Percentiles rank a stretch among this genome's conserved stretches.
These are phyloP conservation scores for Diorhabda elongata DNA, from an alignment of 1,140 invertebrate species.

Conservation along the genomic window DNA sequence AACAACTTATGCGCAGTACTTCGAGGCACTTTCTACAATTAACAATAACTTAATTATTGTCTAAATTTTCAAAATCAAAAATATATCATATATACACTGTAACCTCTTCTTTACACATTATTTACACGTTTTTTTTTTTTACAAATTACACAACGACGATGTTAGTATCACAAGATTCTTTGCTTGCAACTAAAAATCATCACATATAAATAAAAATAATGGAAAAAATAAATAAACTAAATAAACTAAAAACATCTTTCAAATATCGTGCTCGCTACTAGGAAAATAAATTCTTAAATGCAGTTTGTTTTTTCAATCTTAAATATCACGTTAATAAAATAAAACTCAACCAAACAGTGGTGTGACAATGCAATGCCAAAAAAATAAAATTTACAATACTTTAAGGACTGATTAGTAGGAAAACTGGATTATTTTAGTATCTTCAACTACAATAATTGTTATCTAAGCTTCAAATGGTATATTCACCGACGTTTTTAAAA, in stretches of 20 bases:
- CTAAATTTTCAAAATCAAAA: background rate
- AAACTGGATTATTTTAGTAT: background rate
- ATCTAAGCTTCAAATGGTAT: too few species aligned
- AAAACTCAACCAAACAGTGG: conserved; percentile 46
- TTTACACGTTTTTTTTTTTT: background rate
- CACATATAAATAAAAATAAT: too few species aligned
- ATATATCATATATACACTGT: conserved; percentile 1
- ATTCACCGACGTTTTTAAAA: too few species aligned
- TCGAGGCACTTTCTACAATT: background rate
- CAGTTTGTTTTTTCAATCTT: background rate
- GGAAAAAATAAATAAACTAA: too few species aligned
- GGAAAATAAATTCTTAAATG: conserved; percentile 15
- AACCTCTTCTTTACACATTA: background rate
- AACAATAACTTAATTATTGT: conserved; percentile 1
- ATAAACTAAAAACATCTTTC: background rate
- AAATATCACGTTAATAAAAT: conserved; percentile 29
- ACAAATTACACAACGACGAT: background rate
- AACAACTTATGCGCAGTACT: background rate
- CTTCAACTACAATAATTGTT: background rate
- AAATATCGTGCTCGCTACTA: conserved; percentile 16
- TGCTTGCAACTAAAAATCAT: background rate
- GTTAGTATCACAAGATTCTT: background rate
- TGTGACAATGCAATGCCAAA: conserved; percentile 40
- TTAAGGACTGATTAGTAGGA: conserved; percentile 8
- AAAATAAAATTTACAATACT: conserved; percentile 33